Percentiles rank a stretch among this genome's conserved stretches.
Evolutionary conservation across 2,797 vertebrate species (phyloP).

Genomic region (Pteronotus mesoamericanus): DNA sequence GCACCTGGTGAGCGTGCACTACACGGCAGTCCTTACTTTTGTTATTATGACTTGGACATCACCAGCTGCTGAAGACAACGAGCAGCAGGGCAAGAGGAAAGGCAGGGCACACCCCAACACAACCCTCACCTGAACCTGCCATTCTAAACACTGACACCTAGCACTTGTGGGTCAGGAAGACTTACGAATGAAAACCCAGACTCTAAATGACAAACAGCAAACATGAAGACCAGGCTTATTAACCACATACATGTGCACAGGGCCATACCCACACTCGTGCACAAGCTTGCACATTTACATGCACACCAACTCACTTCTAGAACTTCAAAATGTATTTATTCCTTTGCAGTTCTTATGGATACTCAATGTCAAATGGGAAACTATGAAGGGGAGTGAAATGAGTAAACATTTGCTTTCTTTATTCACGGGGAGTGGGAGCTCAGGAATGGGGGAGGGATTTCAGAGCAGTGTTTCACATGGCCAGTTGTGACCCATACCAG

Average conservation of each 20-base stretch:
- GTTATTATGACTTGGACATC: background rate
- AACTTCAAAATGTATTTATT: background rate
- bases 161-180: background rate
- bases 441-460: background rate
- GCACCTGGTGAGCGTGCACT: accelerated
- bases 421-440: background rate
- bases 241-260: accelerated
- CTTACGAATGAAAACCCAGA: background rate
- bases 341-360: background rate
- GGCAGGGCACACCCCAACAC: background rate
- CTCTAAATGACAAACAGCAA: background rate
- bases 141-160: background rate
- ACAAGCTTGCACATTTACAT: background rate
- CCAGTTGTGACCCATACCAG: background rate
- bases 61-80: background rate
- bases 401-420: background rate
- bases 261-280: too few relatives aligned
- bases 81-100: background rate
- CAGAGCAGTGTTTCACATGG: background rate
- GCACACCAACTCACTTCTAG: background rate
- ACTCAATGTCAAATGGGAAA: background rate
- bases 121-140: background rate
- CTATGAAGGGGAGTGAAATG: background rate
- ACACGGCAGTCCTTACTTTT: background rate
- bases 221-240: background rate